phyloP scores from a whole-genome alignment of 2,888 invertebrate genomes.

The Meliscaeva auricollis region DNA sequence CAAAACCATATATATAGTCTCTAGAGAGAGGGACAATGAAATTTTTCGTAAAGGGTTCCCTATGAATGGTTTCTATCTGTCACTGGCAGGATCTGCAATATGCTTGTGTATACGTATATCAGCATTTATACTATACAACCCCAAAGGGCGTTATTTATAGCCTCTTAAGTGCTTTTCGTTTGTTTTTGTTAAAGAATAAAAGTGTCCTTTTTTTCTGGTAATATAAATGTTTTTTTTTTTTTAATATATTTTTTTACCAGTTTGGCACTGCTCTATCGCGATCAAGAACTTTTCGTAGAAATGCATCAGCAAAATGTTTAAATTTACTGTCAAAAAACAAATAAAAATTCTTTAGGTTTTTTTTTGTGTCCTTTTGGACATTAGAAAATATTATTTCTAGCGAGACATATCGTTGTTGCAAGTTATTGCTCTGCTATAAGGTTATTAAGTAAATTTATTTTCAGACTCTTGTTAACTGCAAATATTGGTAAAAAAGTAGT shows the following conservation, averaged over 20 bases:
- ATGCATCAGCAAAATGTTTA: slow-evolving; percentile 1
- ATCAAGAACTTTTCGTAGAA: not conserved
- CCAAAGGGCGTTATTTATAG: slow-evolving; percentile 21
- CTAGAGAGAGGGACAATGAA: not conserved
- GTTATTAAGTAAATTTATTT: no score
- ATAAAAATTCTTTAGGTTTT: no score
- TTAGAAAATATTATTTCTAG: no score
- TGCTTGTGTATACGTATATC: not conserved
- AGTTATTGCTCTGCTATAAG: not conserved
- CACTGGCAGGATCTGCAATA: slow-evolving; percentile 11
- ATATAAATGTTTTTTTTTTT: no score
- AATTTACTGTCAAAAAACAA: not conserved
- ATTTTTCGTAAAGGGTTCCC: slow-evolving; percentile 28
- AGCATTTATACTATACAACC: not conserved
- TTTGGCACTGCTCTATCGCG: not conserved
- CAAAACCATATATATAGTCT: not conserved
- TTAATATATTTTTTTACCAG: no score
- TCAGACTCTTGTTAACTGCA: no score
- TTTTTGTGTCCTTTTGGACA: no score
- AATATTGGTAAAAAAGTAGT: no score
- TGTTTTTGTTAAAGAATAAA: not conserved
- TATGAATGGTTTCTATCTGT: slow-evolving; percentile 13
- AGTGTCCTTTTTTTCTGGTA: no score
- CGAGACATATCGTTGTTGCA: not conserved
- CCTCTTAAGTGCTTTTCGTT: slow-evolving; percentile 18